Evolutionary conservation across 2,113 vertebrate species (phyloP).

Genomic region (Cinclus mexicanus): DNA sequence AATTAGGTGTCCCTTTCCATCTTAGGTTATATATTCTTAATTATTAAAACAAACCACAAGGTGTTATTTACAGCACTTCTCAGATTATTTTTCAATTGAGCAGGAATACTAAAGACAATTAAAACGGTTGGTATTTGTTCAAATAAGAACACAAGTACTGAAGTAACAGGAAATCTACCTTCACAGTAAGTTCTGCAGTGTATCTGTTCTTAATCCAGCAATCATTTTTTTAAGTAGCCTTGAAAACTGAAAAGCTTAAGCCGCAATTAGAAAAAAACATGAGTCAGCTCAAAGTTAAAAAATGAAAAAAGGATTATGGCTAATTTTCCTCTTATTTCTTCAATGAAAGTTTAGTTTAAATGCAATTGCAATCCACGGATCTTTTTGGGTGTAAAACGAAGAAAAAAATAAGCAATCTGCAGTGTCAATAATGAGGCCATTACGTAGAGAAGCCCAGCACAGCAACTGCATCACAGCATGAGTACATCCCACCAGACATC

Average conservation of each 20-base stretch:
- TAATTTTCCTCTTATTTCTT: not conserved
- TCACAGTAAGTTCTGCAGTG: not conserved
- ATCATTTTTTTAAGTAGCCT: not conserved
- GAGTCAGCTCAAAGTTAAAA: not conserved
- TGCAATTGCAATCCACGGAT: not conserved
- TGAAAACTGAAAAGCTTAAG: not conserved
- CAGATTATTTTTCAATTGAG: not conserved
- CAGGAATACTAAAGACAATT: not conserved
- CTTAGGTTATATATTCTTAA: not conserved
- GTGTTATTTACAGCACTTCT: not conserved
- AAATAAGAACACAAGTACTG: not conserved
- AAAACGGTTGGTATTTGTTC: not conserved
- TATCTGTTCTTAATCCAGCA: not conserved
- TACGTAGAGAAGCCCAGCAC: constrained; percentile 15
- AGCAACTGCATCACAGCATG: not conserved
- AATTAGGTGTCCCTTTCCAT: not conserved
- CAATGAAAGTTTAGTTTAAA: not conserved
- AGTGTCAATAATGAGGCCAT: not conserved
- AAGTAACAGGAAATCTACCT: constrained; percentile 3
- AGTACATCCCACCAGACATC: not conserved
- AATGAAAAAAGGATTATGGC: not conserved
- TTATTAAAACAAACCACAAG: not conserved
- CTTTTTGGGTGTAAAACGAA: not conserved
- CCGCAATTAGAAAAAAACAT: not conserved
- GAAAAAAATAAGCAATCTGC: not conserved